Base-by-base conservation (phyloP, 2,797 vertebrate species). In the Carapus acus region DNA sequence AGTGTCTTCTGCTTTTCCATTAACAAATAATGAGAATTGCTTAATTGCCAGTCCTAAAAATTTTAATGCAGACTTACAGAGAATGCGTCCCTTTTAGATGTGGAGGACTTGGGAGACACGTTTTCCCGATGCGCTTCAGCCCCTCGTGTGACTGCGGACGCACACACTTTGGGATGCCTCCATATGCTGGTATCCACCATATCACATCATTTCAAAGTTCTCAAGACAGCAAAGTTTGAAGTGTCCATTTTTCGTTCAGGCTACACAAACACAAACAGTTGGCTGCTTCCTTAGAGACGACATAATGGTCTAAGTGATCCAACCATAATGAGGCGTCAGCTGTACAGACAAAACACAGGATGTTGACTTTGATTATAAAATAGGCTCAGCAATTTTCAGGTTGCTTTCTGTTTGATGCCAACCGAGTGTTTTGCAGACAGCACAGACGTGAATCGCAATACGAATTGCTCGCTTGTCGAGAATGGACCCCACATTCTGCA, bases 251-350 rank as follows among this genome's bases (percentile, higher is more conserved):
- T 80, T 78, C 80, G 76, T 74, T 66, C 44, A 66, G 73, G 57
- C 73, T 69, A 60, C 63, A 75, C 73, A 71, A 81, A 83, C 74
- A 77, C 49, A 58, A 67, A 79, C 69, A 59, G 71, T 73, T 33
- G 43, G 24, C 71, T 76, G 64, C 71, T 69, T 80, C 73, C 72
- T 74, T n/a, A 71, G 51, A 80, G 78, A 83, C 81, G 83, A 73
- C 78, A 81, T 82, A 80, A 83, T 55, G 64, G 78, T 81, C 83
- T 82, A 82, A 83, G 80, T 86, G 83, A 86, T 85, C 79, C 71
- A 74, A 82, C 76, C 80, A 81, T 84, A 83, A 86, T 82, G 77
- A 81, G 78, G 66, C 76, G 40, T 82, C 73, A 68, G 79, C 74
- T 76, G 59, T 47, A 72, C 80, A 82, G 77, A 81, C 76, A 77